Percentiles rank a stretch among this genome's conserved stretches.
phyloP scores from a whole-genome alignment of 2,888 invertebrate genomes.

The Pecten maximus region DNA sequence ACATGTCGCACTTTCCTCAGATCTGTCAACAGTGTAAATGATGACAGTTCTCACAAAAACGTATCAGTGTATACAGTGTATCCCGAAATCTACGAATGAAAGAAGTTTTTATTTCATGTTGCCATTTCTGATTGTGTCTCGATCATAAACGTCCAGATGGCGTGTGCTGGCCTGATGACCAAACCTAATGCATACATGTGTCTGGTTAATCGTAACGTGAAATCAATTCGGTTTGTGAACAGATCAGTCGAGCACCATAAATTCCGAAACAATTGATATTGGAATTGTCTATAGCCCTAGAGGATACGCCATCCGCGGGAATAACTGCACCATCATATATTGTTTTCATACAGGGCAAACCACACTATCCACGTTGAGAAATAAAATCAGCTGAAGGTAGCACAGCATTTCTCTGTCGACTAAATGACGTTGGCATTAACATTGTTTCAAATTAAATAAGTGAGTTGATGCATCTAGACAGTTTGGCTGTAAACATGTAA shows the following conservation, averaged over 20 bases:
- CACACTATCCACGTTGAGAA: neutral
- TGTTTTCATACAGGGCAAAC: neutral
- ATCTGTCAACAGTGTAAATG: neutral
- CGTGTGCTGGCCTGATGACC: neutral
- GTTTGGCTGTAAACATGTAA: too few species aligned
- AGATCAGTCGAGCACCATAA: constrained; percentile 13
- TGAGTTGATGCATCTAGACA: too few species aligned
- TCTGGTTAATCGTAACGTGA: neutral
- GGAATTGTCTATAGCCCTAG: neutral
- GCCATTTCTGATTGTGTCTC: neutral
- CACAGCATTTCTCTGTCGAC: too few species aligned
- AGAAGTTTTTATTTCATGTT: neutral
- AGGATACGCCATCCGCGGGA: neutral
- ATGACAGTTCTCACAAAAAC: neutral
- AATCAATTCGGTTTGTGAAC: neutral
- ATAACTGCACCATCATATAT: neutral
- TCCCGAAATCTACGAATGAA: neutral
- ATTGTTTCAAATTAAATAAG: too few species aligned
- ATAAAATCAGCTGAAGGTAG: too few species aligned
- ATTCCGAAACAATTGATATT: neutral
- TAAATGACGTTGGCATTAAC: too few species aligned
- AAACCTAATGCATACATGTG: neutral
- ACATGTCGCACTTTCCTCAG: neutral
- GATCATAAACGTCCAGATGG: neutral
- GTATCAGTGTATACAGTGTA: too few species aligned